Conservation (phyloP, 2,797 vertebrate genomes). For the Crax fasciolata region DNA sequence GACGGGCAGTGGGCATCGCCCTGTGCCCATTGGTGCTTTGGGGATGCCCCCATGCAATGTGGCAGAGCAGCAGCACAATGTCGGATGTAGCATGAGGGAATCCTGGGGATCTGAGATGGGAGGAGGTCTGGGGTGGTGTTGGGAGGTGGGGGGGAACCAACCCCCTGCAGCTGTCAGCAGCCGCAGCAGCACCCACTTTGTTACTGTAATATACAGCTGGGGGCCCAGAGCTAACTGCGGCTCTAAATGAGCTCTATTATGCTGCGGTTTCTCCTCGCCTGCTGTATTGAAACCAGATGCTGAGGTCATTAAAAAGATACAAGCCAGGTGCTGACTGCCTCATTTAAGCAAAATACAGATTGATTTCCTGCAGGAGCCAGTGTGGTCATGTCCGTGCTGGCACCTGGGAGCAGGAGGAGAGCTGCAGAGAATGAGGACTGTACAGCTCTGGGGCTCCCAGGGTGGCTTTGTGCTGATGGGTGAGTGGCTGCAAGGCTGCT, state of each 20-base stretch:
- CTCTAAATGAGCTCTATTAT: conserved; percentile 30
- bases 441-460: neutral
- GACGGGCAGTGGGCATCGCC: neutral
- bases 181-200: neutral
- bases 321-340: conserved; percentile 54
- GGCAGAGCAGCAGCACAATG: rapidly evolving
- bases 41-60: rapidly evolving
- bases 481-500: neutral
- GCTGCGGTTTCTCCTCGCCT: neutral
- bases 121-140: neutral
- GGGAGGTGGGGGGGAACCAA: neutral
- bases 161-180: neutral
- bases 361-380: conserved; percentile 2
- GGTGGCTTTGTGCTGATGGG: neutral
- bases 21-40: neutral
- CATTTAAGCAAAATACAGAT: neutral
- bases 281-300: conserved; percentile 46
- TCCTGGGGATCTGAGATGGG: rapidly evolving
- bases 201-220: neutral
- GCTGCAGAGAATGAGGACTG: neutral
- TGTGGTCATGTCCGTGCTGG: neutral
- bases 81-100: neutral
- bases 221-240: neutral
- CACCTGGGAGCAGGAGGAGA: neutral
- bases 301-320: conserved; percentile 1